Evolutionary conservation across 1,140 invertebrate species (phyloP).

Genomic region (Stegodyphus mimosarum): DNA sequence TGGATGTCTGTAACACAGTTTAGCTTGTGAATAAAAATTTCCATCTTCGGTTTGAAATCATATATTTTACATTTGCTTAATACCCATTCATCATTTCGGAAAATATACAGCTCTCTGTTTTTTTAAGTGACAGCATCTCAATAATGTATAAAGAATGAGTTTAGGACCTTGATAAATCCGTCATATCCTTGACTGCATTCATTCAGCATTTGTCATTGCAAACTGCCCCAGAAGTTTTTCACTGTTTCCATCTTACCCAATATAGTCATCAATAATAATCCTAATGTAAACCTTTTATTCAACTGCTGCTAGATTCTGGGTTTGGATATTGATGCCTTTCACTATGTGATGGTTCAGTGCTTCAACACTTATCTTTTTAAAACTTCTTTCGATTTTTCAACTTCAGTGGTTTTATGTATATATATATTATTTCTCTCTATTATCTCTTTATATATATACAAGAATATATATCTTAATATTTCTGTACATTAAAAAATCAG

Average conservation of each 20-base stretch:
- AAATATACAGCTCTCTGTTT: constrained; percentile 7
- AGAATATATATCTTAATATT: too few species aligned
- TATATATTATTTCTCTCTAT: too few species aligned
- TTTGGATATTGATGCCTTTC: constrained; percentile 3
- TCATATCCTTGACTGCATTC: constrained; percentile 9
- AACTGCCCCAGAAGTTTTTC: neutral
- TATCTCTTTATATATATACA: too few species aligned
- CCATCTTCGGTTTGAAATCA: too few species aligned
- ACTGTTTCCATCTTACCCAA: neutral
- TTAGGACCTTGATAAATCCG: constrained; percentile 16
- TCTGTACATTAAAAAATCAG: too few species aligned
- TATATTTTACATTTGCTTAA: neutral
- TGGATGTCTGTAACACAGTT: too few species aligned
- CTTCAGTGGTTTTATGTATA: too few species aligned
- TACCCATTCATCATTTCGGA: neutral
- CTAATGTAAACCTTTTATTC: neutral
- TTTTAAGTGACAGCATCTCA: constrained; percentile 6
- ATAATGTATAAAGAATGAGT: constrained; percentile 5
- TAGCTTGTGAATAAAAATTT: too few species aligned
- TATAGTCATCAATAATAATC: constrained; percentile 10
- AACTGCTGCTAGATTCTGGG: neutral
- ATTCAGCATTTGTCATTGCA: constrained; percentile 12
- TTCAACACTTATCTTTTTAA: constrained; percentile 11
- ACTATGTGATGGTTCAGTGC: neutral
- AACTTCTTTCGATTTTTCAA: neutral